phyloP scores from a whole-genome alignment of 1,140 invertebrate genomes.

The Halesus radiatus region DNA sequence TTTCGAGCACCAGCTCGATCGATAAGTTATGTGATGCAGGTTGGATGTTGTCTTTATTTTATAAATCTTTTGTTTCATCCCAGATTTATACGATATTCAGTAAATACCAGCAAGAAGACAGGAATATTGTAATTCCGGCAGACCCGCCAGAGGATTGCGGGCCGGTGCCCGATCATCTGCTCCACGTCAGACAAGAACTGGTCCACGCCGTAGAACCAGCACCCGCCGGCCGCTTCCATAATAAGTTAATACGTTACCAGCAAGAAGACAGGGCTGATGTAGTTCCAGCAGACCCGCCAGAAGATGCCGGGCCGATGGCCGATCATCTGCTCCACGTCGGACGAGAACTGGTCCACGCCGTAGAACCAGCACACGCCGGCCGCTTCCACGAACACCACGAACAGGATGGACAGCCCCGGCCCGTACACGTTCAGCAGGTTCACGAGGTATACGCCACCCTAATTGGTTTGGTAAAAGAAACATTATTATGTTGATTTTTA shows the following conservation, averaged over 20 bases:
- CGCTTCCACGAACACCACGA: slow-evolving; percentile 96
- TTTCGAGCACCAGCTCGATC: too few species aligned
- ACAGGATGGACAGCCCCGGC: slow-evolving; percentile 94
- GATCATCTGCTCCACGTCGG: slow-evolving; percentile 93
- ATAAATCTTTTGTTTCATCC: too few species aligned
- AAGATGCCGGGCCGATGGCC: slow-evolving; percentile 89
- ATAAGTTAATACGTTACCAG: slow-evolving; percentile 64
- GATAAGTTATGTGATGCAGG: too few species aligned
- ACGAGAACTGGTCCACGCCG: slow-evolving; percentile 88
- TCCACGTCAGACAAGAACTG: slow-evolving; percentile 90
- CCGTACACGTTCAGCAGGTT: slow-evolving; percentile 96
- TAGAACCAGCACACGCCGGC: slow-evolving; percentile 98
- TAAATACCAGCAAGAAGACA: slow-evolving; percentile 79
- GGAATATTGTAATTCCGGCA: slow-evolving; percentile 95
- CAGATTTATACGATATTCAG: too few species aligned
- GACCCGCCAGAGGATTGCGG: slow-evolving; percentile 91
- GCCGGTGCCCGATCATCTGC: slow-evolving; percentile 91
- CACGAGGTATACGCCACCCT: slow-evolving; percentile 95
- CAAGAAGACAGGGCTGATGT: slow-evolving; percentile 89
- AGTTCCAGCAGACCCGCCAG: slow-evolving; percentile 95
- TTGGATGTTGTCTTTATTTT: too few species aligned
- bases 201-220: slow-evolving; percentile 96
- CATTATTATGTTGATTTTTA: too few species aligned
- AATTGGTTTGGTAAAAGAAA: not conserved
- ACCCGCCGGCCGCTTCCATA: slow-evolving; percentile 93